Evolutionary conservation across 2,888 invertebrate genomes (phyloP).

Genomic region (Apodemia mormo): DNA sequence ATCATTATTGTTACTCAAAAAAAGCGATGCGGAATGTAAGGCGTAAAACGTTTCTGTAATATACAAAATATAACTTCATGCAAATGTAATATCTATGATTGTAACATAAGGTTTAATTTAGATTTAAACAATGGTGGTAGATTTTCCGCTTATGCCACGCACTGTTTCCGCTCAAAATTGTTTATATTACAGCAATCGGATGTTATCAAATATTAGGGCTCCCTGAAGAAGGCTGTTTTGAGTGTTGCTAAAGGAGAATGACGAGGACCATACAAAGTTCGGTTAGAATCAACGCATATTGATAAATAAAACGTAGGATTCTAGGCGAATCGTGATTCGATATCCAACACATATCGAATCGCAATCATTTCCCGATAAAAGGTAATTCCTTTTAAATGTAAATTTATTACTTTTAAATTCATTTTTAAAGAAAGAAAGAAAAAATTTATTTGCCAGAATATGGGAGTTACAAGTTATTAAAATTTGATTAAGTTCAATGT

Average conservation of each 20-base stretch:
- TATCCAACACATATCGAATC: no score
- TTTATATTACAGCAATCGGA: conserved; percentile 57
- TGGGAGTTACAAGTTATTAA: no score
- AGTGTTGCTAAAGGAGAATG: not conserved
- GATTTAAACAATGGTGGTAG: conserved; percentile 27
- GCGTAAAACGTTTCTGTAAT: conserved; percentile 9
- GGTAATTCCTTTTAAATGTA: no score
- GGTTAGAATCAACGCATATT: no score
- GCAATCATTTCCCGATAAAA: no score
- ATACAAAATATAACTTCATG: not conserved
- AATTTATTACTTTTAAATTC: no score
- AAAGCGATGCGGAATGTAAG: not conserved
- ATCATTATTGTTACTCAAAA: conserved; percentile 8
- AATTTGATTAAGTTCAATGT: no score
- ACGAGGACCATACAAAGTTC: no score
- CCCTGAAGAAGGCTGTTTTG: not conserved
- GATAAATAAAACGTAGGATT: no score
- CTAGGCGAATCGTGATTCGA: no score
- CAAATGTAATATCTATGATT: not conserved
- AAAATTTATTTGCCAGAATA: no score
- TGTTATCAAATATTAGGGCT: conserved; percentile 25
- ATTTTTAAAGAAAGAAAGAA: no score
- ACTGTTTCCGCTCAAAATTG: conserved; percentile 70
- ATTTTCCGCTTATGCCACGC: conserved; percentile 53
- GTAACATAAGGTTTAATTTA: not conserved